Evolutionary conservation across 2,113 vertebrate species (phyloP).

Genomic region (Istiophorus platypterus): DNA sequence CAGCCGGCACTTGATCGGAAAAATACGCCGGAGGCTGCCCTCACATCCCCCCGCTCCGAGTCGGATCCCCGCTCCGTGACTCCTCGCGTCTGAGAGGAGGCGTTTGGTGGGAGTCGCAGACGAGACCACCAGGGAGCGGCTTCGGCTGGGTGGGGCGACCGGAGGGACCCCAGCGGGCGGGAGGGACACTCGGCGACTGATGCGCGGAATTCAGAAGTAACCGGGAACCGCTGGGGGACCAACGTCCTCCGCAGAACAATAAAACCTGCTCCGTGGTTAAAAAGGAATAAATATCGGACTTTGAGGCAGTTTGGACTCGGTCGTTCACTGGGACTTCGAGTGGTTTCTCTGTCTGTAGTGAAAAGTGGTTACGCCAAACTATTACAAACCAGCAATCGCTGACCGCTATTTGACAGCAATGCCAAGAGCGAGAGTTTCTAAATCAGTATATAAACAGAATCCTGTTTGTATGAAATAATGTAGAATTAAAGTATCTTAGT

Average conservation of each 20-base stretch:
- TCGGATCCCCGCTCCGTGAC: constrained; percentile 8
- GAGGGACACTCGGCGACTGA: not conserved
- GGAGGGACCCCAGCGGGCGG: not conserved
- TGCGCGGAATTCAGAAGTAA: not conserved
- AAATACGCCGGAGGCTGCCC: not conserved
- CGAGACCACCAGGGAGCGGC: constrained; percentile 59
- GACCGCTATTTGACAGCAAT: not conserved
- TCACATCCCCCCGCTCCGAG: constrained; percentile 19
- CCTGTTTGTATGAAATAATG: not conserved
- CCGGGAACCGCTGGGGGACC: too few relatives aligned
- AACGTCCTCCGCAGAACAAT: too few relatives aligned
- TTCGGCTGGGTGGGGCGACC: constrained; percentile 64
- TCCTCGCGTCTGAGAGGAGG: constrained; percentile 39
- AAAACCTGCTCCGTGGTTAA: too few relatives aligned
- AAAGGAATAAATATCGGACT: too few relatives aligned
- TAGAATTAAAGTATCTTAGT: not conserved
- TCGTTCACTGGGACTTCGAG: not conserved
- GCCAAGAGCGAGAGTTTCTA: not conserved
- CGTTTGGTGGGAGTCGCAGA: constrained; percentile 52
- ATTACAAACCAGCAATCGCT: too few relatives aligned
- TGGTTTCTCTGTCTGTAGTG: not conserved
- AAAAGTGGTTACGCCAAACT: too few relatives aligned
- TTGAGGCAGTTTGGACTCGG: too few relatives aligned
- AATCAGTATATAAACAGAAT: not conserved
- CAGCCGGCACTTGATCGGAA: not conserved